These are phyloP conservation scores for Cyprinodon variegatus DNA, from an alignment of 2,113 vertebrate genomes.

Conservation along the genomic window DNA sequence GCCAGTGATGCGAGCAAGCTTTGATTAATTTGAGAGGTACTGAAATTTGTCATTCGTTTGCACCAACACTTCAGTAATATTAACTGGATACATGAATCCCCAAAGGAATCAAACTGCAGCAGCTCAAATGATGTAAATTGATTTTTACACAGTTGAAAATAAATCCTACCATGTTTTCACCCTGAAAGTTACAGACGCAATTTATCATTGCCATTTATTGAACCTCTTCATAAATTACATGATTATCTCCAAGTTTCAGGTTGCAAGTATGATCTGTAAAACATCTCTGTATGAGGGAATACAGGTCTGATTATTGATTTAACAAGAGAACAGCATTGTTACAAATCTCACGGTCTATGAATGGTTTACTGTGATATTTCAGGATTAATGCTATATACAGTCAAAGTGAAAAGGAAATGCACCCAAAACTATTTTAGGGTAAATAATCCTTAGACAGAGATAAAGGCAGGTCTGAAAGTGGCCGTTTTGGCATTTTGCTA, in stretches of 20 bases:
- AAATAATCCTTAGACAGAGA: no score
- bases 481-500: no score
- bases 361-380: background rate
- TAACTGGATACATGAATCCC: slow-evolving; percentile 30
- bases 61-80: slow-evolving; percentile 11
- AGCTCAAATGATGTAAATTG: slow-evolving; percentile 22
- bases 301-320: background rate
- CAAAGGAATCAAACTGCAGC: slow-evolving; percentile 30
- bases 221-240: background rate
- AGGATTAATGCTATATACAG: background rate
- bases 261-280: slow-evolving; percentile 16
- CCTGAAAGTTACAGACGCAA: background rate
- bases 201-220: slow-evolving; percentile 13
- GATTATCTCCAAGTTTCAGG: slow-evolving; percentile 32
- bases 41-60: slow-evolving; percentile 53
- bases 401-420: background rate
- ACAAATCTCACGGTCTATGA: background rate
- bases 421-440: no score
- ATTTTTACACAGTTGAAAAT: slow-evolving; percentile 36
- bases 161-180: slow-evolving; percentile 29
- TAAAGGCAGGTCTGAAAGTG: no score
- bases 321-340: background rate
- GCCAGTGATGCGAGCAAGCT: background rate
- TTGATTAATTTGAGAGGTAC: slow-evolving; percentile 37
- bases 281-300: background rate